phyloP scores from a whole-genome alignment of 2,888 invertebrate species.

The Campoplex nolae region DNA sequence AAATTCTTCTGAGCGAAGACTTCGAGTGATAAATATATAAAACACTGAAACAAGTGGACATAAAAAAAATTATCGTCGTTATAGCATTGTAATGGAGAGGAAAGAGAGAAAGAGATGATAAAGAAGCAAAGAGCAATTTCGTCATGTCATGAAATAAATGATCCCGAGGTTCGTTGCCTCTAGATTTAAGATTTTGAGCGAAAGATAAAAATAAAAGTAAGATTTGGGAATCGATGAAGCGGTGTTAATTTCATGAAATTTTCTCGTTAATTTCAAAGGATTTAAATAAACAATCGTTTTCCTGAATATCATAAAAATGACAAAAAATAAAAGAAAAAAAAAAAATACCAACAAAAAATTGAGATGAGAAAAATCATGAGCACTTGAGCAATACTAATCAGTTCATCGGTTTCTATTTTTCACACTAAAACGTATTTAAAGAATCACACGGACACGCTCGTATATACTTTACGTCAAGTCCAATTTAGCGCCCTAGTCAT shows the following conservation, averaged over 20 bases:
- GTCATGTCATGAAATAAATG: not conserved
- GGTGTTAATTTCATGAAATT: slow-evolving; percentile 32
- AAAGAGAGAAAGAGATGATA: not conserved
- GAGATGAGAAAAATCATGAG: slow-evolving; percentile 4
- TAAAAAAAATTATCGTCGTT: slow-evolving; percentile 49
- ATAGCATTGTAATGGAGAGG: slow-evolving; percentile 18
- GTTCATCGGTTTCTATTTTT: slow-evolving; percentile 49
- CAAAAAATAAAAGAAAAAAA: slow-evolving; percentile 11
- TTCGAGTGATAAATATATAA: slow-evolving; percentile 55
- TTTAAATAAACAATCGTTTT: slow-evolving; percentile 16
- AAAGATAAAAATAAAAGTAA: slow-evolving; percentile 25
- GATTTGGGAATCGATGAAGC: slow-evolving; percentile 60
- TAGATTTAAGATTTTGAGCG: slow-evolving; percentile 44
- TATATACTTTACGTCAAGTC: slow-evolving; percentile 32
- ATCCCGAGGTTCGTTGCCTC: slow-evolving; percentile 13
- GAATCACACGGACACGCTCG: slow-evolving; percentile 5
- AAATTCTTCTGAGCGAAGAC: slow-evolving; percentile 28
- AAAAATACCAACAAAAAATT: slow-evolving; percentile 15
- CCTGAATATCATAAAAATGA: slow-evolving; percentile 32
- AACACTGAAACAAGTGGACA: slow-evolving; percentile 20
- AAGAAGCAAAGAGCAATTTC: slow-evolving; percentile 16
- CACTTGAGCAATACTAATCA: slow-evolving; percentile 19
- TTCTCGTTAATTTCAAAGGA: slow-evolving; percentile 27
- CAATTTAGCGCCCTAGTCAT: slow-evolving; percentile 66
- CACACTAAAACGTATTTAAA: slow-evolving; percentile 26